These are phyloP conservation scores for Lophochroa leadbeateri DNA, from an alignment of 2,113 vertebrate species.

Conservation along the genomic window DNA sequence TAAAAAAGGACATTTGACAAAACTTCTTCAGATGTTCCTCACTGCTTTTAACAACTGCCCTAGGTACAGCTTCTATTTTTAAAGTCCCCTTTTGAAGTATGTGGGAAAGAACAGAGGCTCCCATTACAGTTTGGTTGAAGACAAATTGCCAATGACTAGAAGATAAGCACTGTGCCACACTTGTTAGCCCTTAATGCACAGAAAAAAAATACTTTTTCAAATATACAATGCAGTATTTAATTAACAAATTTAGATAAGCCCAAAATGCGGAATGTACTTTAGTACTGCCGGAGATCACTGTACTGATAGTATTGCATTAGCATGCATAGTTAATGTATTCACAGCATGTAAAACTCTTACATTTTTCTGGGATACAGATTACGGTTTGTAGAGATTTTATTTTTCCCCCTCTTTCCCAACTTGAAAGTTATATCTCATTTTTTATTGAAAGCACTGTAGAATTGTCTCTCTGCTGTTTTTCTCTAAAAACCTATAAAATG, in stretches of 20 bases:
- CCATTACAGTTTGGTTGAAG: conserved; percentile 5
- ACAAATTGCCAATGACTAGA: conserved; percentile 40
- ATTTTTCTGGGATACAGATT: not conserved
- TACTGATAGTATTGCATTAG: not conserved
- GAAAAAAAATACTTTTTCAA: conserved; percentile 20
- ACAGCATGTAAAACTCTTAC: not conserved
- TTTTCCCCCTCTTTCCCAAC: not conserved
- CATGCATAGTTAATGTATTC: not conserved
- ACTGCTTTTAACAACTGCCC: not conserved
- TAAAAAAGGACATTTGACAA: not conserved
- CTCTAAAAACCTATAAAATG: not conserved
- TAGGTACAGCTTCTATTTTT: not conserved
- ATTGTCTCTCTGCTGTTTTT: not conserved
- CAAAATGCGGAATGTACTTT: conserved; percentile 5
- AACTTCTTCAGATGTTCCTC: not conserved
- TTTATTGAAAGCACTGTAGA: not conserved
- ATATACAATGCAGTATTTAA: conserved; percentile 56
- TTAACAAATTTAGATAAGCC: conserved; percentile 60
- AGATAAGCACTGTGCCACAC: not conserved
- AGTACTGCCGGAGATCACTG: not conserved
- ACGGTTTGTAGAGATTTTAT: not conserved
- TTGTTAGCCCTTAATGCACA: conserved; percentile 26
- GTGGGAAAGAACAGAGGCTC: not conserved
- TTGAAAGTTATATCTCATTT: not conserved
- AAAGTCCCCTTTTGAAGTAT: not conserved